Conservation (phyloP, 2,888 invertebrate species). For the Noctua janthe region DNA sequence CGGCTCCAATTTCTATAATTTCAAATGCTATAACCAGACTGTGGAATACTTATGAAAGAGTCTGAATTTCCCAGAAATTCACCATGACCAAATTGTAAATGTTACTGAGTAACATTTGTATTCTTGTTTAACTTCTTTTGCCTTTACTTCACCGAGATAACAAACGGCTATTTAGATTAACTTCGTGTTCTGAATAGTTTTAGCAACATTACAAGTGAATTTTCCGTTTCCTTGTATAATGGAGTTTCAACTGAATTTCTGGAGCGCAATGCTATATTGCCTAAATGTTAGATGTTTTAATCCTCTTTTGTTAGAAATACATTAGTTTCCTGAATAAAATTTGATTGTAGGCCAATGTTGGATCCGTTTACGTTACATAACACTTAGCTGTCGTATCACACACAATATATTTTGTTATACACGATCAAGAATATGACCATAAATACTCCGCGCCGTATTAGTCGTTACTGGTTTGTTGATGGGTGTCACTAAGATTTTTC, state of each 20-base stretch:
- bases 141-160: slow-evolving; percentile 46
- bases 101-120: slow-evolving; percentile 20
- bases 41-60: slow-evolving; percentile 9
- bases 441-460: slow-evolving; percentile 47
- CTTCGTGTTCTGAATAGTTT: slow-evolving; percentile 52
- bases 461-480: slow-evolving; percentile 41
- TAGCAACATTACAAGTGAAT: slow-evolving; percentile 22
- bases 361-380: slow-evolving; percentile 30
- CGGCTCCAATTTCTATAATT: neutral
- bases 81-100: slow-evolving; percentile 29
- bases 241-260: slow-evolving; percentile 22
- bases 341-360: slow-evolving; percentile 6
- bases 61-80: slow-evolving; percentile 1
- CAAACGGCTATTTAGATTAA: slow-evolving; percentile 33
- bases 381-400: slow-evolving; percentile 39
- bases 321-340: too few relatives aligned
- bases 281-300: neutral
- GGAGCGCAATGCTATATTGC: neutral
- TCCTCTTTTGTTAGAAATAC: neutral
- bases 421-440: slow-evolving; percentile 61
- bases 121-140: slow-evolving; percentile 39
- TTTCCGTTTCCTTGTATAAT: slow-evolving; percentile 48
- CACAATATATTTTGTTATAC: slow-evolving; percentile 46
- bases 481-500: slow-evolving; percentile 40
- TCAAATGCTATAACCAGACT: neutral